Evolutionary conservation across 2,113 vertebrate genomes (phyloP).

Genomic region (Nymphicus hollandicus): DNA sequence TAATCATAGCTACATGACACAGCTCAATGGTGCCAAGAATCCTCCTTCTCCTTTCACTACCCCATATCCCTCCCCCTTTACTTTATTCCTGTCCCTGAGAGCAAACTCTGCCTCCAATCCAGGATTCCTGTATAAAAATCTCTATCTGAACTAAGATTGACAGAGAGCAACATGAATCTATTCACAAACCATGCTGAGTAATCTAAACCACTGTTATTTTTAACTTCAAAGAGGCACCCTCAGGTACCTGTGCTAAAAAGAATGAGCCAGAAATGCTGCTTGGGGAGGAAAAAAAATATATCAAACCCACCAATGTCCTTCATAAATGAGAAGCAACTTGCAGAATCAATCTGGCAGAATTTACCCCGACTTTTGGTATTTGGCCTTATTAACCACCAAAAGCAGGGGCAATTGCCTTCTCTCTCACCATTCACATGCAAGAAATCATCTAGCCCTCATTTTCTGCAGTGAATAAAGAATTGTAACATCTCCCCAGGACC

Average conservation of each 20-base stretch:
- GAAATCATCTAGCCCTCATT: neutral
- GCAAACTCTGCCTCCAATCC: conserved; percentile 3
- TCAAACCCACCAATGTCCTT: neutral
- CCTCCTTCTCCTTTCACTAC: conserved; percentile 12
- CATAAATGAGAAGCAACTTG: neutral
- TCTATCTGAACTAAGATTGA: neutral
- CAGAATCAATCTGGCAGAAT: neutral
- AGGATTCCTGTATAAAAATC: conserved; percentile 6
- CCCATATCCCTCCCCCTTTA: neutral
- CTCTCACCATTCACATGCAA: neutral
- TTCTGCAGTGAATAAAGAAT: neutral
- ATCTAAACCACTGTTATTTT: conserved; percentile 45
- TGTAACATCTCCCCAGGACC: neutral
- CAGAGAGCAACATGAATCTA: neutral
- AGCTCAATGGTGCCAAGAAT: conserved; percentile 24
- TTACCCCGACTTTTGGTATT: neutral
- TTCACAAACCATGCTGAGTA: conserved; percentile 32
- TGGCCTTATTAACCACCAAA: neutral
- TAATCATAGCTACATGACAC: conserved; percentile 47
- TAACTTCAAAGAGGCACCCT: conserved; percentile 31
- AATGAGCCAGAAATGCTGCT: neutral
- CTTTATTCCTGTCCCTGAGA: conserved; percentile 9
- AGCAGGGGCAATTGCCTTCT: neutral
- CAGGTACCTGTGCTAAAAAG: neutral
- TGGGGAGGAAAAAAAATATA: neutral